phyloP scores from a whole-genome alignment of 1,140 invertebrate genomes.

The Antheraea pernyi region DNA sequence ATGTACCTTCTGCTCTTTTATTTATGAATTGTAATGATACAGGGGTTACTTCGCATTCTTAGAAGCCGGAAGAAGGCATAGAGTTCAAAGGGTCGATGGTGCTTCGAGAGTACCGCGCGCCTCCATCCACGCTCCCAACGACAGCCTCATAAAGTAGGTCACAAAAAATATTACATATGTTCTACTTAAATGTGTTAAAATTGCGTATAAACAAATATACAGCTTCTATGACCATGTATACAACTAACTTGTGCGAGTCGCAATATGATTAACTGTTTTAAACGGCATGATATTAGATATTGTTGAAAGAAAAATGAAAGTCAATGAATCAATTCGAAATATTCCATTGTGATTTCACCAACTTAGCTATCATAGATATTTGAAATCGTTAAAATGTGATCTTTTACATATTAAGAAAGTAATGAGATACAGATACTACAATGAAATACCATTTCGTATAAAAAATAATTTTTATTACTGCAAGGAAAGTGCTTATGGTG shows the following conservation, averaged over 20 bases:
- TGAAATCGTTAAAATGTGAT: no score
- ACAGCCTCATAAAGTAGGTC: constrained; percentile 84
- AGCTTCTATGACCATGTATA: constrained; percentile 18
- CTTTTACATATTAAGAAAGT: no score
- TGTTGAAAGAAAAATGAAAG: constrained; percentile 3
- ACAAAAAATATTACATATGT: neutral
- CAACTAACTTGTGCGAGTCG: constrained; percentile 19
- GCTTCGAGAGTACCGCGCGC: constrained; percentile 57
- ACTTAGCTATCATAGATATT: neutral
- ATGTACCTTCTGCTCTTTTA: neutral
- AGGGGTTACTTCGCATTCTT: constrained; percentile 95
- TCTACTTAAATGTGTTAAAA: constrained; percentile 12
- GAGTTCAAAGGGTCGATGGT: constrained; percentile 73
- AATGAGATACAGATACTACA: no score
- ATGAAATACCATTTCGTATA: no score
- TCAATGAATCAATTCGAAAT: neutral
- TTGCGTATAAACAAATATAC: constrained; percentile 12
- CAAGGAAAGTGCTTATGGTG: neutral
- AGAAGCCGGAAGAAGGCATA: constrained; percentile 88
- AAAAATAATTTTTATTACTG: no score
- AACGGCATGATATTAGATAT: constrained; percentile 26
- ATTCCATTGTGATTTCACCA: constrained; percentile 13
- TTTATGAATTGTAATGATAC: constrained; percentile 10
- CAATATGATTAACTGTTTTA: constrained; percentile 10
- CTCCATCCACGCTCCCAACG: constrained; percentile 85